Evolutionary conservation across 2,113 vertebrate species (phyloP), one percentile per base, ranked within the genome.

Genomic region (Geococcyx californianus): DNA sequence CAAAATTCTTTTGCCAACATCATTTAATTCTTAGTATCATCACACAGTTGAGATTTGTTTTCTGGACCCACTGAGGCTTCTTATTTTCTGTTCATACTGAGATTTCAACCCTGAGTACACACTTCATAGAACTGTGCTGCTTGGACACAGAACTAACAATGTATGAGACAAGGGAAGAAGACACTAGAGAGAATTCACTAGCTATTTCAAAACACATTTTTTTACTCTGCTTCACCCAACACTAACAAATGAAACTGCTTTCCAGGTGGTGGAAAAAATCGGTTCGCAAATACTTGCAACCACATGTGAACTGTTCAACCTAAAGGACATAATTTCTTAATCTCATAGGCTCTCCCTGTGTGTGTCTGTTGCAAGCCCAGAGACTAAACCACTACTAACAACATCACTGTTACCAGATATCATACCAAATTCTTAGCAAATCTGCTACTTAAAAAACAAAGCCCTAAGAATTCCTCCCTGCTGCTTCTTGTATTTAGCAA

Each of bases 261-360:
- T 49, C 47, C 23, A 49, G 4, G 47, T 23, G 47, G 51, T 36
- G 4, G n/a, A 91, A 70, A 24, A 78, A 14, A 16, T 79, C 51
- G 52, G 38, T 44, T 87, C 54, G 75, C 38, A 91, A 78, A 52
- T 34, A 75, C 26, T 47, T 51, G 28, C 4, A 42, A 36, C 81
- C 44, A 42, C 11, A 40, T 7, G 8, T 20, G 55, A 89, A 63
- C 29, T 3, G 13, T 29, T 78, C 68, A 74, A 81, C 23, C 18
- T 38, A 42, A 55, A 49, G 23, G 34, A 64, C 28, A 67, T 28
- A 3, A 23, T 5, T 34, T 60, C 16, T 8, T 40, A 51, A 10
- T 38, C 47, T 23, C 9, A 59, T 2, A 68, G 13, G n/a, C 6
- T 82, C 31, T 21, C 6, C 19, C 14, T 1, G 0, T 16, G 4